phyloP scores from a whole-genome alignment of 2,888 invertebrate species.

The Sylvicola cinctus region DNA sequence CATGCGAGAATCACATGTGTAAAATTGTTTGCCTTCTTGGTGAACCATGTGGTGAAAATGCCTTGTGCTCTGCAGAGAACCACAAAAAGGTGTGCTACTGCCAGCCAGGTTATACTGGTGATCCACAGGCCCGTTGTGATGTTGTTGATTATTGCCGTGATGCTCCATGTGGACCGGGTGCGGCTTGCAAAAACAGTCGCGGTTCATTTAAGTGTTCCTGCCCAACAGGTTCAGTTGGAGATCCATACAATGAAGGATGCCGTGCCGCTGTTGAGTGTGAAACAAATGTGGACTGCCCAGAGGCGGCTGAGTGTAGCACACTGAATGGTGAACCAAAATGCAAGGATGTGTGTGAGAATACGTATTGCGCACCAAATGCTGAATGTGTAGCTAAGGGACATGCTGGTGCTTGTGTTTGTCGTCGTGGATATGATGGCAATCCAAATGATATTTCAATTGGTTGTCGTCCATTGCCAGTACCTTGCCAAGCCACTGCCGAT shows the following conservation, averaged over 20 bases:
- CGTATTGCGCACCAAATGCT: constrained; percentile 62
- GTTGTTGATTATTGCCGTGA: constrained; percentile 60
- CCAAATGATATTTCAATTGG: constrained; percentile 45
- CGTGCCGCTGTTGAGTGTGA: constrained; percentile 62
- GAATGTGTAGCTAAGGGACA: constrained; percentile 64
- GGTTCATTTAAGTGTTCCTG: constrained; percentile 66
- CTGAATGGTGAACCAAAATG: constrained; percentile 58
- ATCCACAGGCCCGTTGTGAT: constrained; percentile 47
- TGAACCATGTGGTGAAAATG: constrained; percentile 71
- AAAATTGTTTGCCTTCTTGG: constrained; percentile 66
- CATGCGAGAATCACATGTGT: constrained; percentile 64
- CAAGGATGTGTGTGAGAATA: constrained; percentile 58
- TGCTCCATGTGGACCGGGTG: constrained; percentile 60
- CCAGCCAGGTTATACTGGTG: constrained; percentile 72
- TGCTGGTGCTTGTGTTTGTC: constrained; percentile 56
- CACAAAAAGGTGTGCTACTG: constrained; percentile 65
- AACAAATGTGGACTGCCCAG: constrained; percentile 59
- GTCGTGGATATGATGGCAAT: constrained; percentile 56
- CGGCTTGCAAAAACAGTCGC: constrained; percentile 57
- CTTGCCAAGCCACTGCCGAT: constrained; percentile 48
- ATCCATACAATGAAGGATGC: constrained; percentile 70
- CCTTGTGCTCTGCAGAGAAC: constrained; percentile 65
- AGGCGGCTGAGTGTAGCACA: constrained; percentile 53
- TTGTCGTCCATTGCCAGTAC: constrained; percentile 52
- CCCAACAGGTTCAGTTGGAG: constrained; percentile 57